Conservation (phyloP, 2,888 invertebrate genomes). For the Trissolcus brochymenae region DNA sequence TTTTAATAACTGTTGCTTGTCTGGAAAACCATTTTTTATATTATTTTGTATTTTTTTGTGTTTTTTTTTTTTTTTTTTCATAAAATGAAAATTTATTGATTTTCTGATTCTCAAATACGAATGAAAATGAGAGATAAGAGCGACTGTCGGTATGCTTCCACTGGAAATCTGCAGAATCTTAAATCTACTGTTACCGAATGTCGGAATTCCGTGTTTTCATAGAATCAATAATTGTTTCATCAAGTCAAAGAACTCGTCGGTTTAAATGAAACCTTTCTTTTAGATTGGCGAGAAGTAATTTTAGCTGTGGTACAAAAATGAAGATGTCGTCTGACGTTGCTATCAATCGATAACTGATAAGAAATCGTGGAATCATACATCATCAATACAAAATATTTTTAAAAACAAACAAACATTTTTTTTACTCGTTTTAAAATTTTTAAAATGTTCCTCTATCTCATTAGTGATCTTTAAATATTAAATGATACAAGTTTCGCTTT, state of each 20-base stretch:
- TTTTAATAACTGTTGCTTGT: too few species aligned
- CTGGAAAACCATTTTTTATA: too few species aligned
- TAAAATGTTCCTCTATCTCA: too few species aligned
- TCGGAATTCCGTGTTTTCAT: slow-evolving; percentile 6
- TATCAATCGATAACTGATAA: slow-evolving; percentile 21
- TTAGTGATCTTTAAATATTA: too few species aligned
- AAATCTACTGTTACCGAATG: slow-evolving; percentile 10
- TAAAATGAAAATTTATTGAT: too few species aligned
- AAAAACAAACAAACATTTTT: too few species aligned
- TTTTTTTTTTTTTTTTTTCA: too few species aligned
- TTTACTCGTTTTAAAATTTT: too few species aligned
- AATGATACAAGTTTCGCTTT: too few species aligned
- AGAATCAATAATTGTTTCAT: background rate
- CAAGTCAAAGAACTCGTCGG: slow-evolving; percentile 6
- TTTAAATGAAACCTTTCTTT: slow-evolving; percentile 21
- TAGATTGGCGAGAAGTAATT: background rate
- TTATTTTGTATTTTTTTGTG: too few species aligned
- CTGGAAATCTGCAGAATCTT: background rate
- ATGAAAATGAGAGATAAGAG: background rate
- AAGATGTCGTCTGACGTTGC: slow-evolving; percentile 17
- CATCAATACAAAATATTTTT: too few species aligned
- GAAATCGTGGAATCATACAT: too few species aligned
- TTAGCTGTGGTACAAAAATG: background rate
- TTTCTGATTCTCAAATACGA: background rate
- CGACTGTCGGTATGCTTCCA: slow-evolving; percentile 3